A percentile compares a stretch with the other conserved stretches of the same genome.
These are phyloP conservation scores for Drosophila novamexicana DNA, from an alignment of 1,140 invertebrate genomes.

Conservation along the genomic window DNA sequence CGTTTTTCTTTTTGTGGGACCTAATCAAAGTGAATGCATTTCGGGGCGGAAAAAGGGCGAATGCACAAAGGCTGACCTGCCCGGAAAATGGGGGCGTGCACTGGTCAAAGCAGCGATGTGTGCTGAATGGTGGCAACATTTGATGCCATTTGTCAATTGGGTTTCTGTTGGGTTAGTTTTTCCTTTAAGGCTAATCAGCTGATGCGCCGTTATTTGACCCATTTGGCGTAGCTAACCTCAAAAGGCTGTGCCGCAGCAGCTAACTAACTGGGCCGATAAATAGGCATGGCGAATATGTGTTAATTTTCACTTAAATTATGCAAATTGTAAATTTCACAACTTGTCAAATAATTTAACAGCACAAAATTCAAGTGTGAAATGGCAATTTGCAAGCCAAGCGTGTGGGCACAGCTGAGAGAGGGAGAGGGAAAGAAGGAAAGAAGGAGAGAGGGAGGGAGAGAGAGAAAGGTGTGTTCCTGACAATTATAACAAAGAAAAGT, in stretches of 20 bases:
- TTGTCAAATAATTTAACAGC: conserved; percentile 54
- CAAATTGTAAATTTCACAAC: conserved; percentile 59
- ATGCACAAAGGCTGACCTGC: conserved; percentile 51
- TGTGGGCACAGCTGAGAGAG: not conserved
- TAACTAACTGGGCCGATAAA: not conserved
- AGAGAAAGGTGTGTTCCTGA: not conserved
- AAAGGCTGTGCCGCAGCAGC: not conserved
- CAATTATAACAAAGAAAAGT: too few relatives aligned
- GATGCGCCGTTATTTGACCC: conserved; percentile 27
- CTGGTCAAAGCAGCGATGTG: conserved; percentile 38
- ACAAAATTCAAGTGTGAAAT: conserved; percentile 34
- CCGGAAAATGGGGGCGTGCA: conserved; percentile 22
- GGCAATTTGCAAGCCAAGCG: conserved; percentile 19
- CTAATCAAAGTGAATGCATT: conserved; percentile 75
- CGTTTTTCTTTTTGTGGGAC: conserved; percentile 28
- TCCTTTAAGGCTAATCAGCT: conserved; percentile 37
- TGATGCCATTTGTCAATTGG: conserved; percentile 54
- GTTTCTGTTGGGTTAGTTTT: not conserved
- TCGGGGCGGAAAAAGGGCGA: conserved; percentile 5
- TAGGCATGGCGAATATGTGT: conserved; percentile 6
- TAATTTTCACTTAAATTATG: conserved; percentile 28
- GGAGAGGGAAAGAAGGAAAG: not conserved
- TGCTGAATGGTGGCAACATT: conserved; percentile 41
- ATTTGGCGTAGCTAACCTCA: conserved; percentile 18
- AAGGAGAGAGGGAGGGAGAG: not conserved